phyloP scores from a whole-genome alignment of 2,113 vertebrate species.

The Choloepus hoffmanni region DNA sequence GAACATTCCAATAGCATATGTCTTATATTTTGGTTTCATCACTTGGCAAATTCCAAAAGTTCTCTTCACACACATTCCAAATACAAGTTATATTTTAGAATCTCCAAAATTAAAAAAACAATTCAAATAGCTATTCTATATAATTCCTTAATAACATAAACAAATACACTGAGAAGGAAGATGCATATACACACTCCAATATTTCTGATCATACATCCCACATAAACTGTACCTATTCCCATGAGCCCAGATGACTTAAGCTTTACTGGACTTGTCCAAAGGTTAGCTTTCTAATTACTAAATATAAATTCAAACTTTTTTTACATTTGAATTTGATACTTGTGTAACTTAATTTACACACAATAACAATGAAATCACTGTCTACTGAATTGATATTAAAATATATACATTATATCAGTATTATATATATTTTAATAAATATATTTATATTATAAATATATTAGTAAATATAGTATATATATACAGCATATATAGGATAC shows the following conservation, averaged over 20 bases:
- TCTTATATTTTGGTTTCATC: not conserved
- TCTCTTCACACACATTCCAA: not conserved
- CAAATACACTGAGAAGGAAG: not conserved
- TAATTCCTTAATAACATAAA: not conserved
- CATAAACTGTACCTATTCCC: slow-evolving; percentile 11
- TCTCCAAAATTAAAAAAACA: not conserved
- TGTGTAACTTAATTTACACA: not conserved
- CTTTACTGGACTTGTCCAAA: not conserved
- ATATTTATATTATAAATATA: too few relatives aligned
- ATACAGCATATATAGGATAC: not conserved
- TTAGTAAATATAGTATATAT: too few relatives aligned
- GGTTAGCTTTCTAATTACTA: not conserved
- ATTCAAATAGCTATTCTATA: not conserved
- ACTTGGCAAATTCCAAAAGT: not conserved
- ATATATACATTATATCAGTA: too few relatives aligned
- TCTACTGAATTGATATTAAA: not conserved
- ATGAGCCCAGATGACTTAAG: not conserved
- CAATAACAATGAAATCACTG: not conserved
- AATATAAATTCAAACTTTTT: slow-evolving; percentile 21
- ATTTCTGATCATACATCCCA: not conserved
- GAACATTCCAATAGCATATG: not conserved
- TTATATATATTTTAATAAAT: too few relatives aligned
- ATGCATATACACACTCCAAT: not conserved
- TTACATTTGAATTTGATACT: slow-evolving; percentile 37
- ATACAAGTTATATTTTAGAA: not conserved